Evolutionary conservation across 2,797 vertebrate genomes (phyloP).

Genomic region (Sebastes oblongus): DNA sequence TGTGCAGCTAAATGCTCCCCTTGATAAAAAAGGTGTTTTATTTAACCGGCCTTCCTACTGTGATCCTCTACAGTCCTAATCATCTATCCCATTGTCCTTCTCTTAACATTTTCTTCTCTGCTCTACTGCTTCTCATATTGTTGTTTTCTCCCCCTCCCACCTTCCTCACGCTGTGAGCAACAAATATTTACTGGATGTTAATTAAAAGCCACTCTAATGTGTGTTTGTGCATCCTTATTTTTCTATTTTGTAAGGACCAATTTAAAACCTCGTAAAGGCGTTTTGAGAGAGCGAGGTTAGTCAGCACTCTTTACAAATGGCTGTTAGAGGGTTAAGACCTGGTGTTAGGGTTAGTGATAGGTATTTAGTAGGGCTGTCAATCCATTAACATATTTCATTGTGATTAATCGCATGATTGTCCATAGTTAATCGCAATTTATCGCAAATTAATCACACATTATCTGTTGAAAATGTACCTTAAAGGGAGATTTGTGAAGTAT

Average conservation of each 20-base stretch:
- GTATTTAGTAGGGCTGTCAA: neutral
- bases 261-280: neutral
- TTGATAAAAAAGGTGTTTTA: neutral
- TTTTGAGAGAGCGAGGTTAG: neutral
- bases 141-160: neutral
- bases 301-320: neutral
- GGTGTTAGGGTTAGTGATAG: neutral
- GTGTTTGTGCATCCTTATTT: neutral
- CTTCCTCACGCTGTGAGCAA: neutral
- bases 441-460: no score
- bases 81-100: neutral
- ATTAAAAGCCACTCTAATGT: neutral
- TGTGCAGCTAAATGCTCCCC: neutral
- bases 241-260: neutral
- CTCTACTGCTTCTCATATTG: neutral
- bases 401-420: no score
- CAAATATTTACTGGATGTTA: neutral
- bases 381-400: no score
- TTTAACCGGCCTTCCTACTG: neutral
- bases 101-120: neutral
- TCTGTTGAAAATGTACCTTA: no score
- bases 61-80: neutral
- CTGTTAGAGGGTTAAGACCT: neutral
- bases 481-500: no score
- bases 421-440: no score